Base-by-base conservation (phyloP, 2,888 invertebrate genomes). In the Dorcus parallelipipedus region DNA sequence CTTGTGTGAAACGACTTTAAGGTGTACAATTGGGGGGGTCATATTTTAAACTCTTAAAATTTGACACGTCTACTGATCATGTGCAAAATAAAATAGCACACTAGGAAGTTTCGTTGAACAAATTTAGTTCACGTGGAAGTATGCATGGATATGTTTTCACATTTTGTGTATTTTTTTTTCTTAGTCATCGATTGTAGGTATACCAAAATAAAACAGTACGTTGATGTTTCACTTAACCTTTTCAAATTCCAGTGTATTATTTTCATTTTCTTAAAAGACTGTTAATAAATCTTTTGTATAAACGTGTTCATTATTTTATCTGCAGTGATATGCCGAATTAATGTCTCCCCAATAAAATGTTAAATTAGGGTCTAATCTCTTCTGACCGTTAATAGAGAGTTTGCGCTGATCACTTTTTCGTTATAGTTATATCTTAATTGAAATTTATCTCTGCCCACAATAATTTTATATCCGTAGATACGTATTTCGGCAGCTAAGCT, bases 221-320 rank as follows among this genome's bases (percentile, higher is more conserved):
- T 60, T 60, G 54, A 50, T 54, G 55, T 55, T 60, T 61, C 62
- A 58, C 48, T 43, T 52, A 60, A 57, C 38, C 6, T 41, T 51
- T 60, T 60, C 48, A 56, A 62, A 62, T 64, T 64, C 61, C 60
- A 59, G 38, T 56, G 56, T 56, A 56, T 56, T 56, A 60, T 40
- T 60, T 65, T 63, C 23, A 58, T 58, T 65, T 63, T 58, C 57
- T 49, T 58, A 50, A 64, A 65, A 65, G 65, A 65, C 65, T 65
- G 65, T 65, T 65, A 65, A 65, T 65, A 65, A 65, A 65, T 61
- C 63, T 63, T 59, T 62, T 63, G 63, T 63, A 62, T 62, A 64
- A 33, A 33, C 5, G 4, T 33, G 26, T 33, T 33, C 26, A 33
- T 33, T 33, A 33, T 33, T 33, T 33, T 7, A 33, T 33, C 3